A percentile compares a stretch with the other conserved stretches of the same genome.
Conservation (phyloP, 2,888 invertebrate genomes). For the Gymnocheta viridis region DNA sequence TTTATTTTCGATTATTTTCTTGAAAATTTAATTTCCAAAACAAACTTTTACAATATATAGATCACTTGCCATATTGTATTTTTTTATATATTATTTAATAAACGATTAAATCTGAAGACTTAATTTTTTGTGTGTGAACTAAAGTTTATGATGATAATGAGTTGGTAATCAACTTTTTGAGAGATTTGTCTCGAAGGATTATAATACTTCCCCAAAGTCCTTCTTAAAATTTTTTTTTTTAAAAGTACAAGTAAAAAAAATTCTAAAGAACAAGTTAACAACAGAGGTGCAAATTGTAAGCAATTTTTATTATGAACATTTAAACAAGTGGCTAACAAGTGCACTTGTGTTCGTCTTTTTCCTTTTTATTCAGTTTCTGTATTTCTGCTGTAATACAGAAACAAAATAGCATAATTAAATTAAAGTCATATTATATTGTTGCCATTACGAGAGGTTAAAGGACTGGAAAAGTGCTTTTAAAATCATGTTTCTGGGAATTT, state of each 20-base stretch:
- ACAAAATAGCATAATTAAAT: slow-evolving; percentile 50
- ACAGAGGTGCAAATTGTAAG: slow-evolving; percentile 58
- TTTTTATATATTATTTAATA: too few species aligned
- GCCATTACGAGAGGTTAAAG: slow-evolving; percentile 43
- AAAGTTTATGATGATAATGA: too few species aligned
- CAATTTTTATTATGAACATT: slow-evolving; percentile 39
- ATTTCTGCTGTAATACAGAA: slow-evolving; percentile 30
- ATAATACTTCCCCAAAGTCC: too few species aligned
- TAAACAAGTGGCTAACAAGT: slow-evolving; percentile 50
- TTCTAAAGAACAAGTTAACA: slow-evolving; percentile 29
- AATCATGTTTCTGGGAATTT: slow-evolving; percentile 55
- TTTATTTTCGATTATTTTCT: too few species aligned
- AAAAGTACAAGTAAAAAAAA: neutral
- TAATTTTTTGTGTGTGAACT: too few species aligned
- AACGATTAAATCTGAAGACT: too few species aligned
- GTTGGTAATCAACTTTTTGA: too few species aligned
- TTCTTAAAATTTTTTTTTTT: neutral
- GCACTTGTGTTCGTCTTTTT: slow-evolving; percentile 36
- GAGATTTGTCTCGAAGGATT: too few species aligned
- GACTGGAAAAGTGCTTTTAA: slow-evolving; percentile 53
- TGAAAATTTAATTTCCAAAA: too few species aligned
- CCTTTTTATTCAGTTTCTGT: neutral
- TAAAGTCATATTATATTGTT: slow-evolving; percentile 56
- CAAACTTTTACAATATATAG: too few species aligned
- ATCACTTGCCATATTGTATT: too few species aligned